A percentile compares a stretch with the other conserved stretches of the same genome.
Evolutionary conservation across 2,113 vertebrate genomes (phyloP).

Genomic region (Acanthisitta chloris): DNA sequence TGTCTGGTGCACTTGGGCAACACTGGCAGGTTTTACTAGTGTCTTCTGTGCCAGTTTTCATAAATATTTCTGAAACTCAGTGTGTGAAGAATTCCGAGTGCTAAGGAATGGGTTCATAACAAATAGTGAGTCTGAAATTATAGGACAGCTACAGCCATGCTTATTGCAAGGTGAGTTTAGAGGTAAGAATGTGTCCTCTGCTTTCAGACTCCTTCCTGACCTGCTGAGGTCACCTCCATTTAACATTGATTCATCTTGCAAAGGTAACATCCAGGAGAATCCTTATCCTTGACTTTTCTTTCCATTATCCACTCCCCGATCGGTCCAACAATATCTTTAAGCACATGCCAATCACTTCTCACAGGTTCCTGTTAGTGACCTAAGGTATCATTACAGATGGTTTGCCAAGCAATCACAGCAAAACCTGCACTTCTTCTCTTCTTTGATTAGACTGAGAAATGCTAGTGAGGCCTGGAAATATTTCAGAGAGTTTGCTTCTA

Average conservation of each 20-base stretch:
- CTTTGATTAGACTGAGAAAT: conserved; percentile 48
- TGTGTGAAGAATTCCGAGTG: neutral
- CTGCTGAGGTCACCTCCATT: neutral
- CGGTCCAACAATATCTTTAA: neutral
- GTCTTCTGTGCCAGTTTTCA: neutral
- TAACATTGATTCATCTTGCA: neutral
- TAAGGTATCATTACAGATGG: neutral
- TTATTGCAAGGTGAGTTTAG: neutral
- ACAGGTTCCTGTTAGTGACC: neutral
- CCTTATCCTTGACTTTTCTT: neutral
- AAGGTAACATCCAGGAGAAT: neutral
- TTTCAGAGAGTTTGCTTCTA: neutral
- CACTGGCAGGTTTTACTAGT: neutral
- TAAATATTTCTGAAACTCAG: neutral
- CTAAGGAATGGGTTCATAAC: neutral
- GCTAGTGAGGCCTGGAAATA: neutral
- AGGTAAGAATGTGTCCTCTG: neutral
- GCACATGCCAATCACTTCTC: neutral
- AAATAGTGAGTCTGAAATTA: neutral
- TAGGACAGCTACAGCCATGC: too few species aligned
- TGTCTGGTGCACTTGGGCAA: neutral
- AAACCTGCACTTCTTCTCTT: conserved; percentile 19
- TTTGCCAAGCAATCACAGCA: neutral
- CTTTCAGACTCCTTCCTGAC: neutral
- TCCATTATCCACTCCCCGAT: neutral